Conservation (phyloP, 2,888 invertebrate species). For the Zygogramma bicolorata region DNA sequence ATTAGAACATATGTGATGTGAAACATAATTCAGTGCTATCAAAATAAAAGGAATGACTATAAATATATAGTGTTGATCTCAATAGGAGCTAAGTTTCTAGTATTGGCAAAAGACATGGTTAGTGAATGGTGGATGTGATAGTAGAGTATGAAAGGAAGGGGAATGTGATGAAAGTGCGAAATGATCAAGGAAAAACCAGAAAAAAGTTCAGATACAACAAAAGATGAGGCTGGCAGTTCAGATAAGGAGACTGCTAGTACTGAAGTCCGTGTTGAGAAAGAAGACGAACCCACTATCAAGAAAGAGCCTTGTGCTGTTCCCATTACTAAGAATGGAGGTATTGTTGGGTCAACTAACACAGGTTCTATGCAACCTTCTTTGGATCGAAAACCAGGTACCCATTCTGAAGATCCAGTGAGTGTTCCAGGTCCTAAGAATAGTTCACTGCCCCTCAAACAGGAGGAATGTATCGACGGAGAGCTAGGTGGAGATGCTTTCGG, state of each 20-base stretch:
- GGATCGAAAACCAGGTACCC: conserved; percentile 61
- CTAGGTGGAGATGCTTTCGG: conserved; percentile 63
- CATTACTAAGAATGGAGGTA: conserved; percentile 65
- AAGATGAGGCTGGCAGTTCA: conserved; percentile 66
- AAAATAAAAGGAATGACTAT: conserved; percentile 59
- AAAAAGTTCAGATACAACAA: conserved; percentile 65
- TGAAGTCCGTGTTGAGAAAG: conserved; percentile 65
- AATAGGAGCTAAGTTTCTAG: conserved; percentile 51
- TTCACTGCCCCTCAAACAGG: conserved; percentile 62
- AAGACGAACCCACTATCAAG: conserved; percentile 62
- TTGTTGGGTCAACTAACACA: conserved; percentile 66
- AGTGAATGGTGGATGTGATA: conserved; percentile 60
- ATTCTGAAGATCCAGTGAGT: conserved; percentile 50
- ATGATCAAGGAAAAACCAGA: conserved; percentile 69
- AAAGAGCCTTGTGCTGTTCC: conserved; percentile 62
- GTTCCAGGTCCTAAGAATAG: conserved; percentile 46
- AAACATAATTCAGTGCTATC: conserved; percentile 63
- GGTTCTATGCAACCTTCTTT: conserved; percentile 63
- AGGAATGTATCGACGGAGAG: conserved; percentile 63
- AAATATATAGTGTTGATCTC: conserved; percentile 52
- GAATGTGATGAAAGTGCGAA: conserved; percentile 61
- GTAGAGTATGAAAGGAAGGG: conserved; percentile 63
- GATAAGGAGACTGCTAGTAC: conserved; percentile 63
- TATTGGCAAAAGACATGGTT: conserved; percentile 56
- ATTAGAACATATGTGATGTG: conserved; percentile 68